Evolutionary conservation across 2,888 invertebrate species (phyloP).

Genomic region (Drosophila austrosaltans): DNA sequence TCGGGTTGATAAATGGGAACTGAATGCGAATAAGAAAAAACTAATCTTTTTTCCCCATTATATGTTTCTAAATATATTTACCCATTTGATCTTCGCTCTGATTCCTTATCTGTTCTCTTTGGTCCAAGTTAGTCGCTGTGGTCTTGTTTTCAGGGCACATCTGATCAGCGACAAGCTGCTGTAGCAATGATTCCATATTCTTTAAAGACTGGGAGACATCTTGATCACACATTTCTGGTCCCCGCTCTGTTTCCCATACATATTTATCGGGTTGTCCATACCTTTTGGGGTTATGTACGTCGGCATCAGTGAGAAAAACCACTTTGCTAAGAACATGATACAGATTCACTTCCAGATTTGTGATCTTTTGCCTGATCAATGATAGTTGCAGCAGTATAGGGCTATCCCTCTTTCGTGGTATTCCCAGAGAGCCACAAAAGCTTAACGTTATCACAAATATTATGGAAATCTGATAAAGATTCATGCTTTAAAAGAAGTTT

Average conservation of each 20-base stretch:
- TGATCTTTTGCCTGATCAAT: conserved; percentile 83
- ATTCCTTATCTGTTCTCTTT: background rate
- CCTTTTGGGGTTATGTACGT: conserved; percentile 25
- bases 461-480: conserved; percentile 42
- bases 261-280: background rate
- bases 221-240: background rate
- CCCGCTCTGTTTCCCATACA: conserved; percentile 11
- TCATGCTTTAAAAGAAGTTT: background rate
- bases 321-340: conserved; percentile 82
- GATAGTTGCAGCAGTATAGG: conserved; percentile 84
- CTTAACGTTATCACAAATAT: conserved; percentile 49
- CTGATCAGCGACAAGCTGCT: background rate
- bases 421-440: background rate
- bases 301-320: conserved; percentile 78
- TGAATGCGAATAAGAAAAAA: background rate
- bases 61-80: background rate
- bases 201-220: conserved; percentile 18
- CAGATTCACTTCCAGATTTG: conserved; percentile 82
- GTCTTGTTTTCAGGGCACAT: background rate
- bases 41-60: background rate
- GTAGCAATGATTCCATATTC: background rate
- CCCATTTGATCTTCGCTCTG: background rate
- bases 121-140: background rate
- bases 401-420: conserved; percentile 26
- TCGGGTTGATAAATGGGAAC: conserved; percentile 67